These are phyloP conservation scores for Cervus canadensis DNA, from an alignment of 2,113 vertebrate genomes.

Conservation along the genomic window DNA sequence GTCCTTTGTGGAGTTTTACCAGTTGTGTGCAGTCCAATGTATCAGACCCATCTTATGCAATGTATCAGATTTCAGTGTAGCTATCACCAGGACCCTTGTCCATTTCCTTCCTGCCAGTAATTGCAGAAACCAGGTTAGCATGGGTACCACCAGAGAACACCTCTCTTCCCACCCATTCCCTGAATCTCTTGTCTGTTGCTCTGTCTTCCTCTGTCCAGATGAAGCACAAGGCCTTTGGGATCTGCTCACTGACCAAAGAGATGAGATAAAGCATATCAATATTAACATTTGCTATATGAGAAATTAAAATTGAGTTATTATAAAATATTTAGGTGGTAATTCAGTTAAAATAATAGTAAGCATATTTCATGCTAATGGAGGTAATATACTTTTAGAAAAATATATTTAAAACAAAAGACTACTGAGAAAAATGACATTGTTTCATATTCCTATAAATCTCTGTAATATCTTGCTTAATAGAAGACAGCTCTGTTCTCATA, in stretches of 20 bases:
- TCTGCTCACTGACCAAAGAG: background rate
- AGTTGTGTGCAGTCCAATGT: rapidly evolving
- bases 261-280: background rate
- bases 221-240: background rate
- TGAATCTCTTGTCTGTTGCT: background rate
- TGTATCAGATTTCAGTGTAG: background rate
- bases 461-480: background rate
- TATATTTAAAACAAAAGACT: background rate
- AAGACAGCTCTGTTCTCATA: background rate
- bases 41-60: background rate
- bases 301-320: background rate
- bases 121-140: background rate
- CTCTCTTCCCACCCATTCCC: background rate
- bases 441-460: background rate
- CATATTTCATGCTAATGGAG: background rate
- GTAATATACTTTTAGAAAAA: background rate
- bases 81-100: background rate
- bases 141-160: background rate
- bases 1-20: background rate
- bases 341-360: background rate
- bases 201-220: background rate
- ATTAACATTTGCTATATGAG: background rate
- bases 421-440: background rate
- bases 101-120: background rate
- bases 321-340: background rate